Percentiles rank a stretch among this genome's conserved stretches.
These are phyloP conservation scores for Hermetia illucens DNA, from an alignment of 1,140 invertebrate genomes.

Conservation along the genomic window DNA sequence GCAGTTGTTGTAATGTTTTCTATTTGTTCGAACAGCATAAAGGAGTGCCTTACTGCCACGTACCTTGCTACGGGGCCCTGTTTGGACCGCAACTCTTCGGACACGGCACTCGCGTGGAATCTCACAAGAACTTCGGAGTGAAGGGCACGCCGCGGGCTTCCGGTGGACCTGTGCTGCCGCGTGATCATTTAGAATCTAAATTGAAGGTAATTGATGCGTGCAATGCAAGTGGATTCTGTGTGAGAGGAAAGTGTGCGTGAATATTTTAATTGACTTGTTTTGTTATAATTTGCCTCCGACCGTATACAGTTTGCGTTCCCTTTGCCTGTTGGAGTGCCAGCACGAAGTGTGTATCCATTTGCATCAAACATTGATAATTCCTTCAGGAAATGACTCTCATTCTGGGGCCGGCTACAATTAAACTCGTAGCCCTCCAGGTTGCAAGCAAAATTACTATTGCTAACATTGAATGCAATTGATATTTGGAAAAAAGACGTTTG, in stretches of 20 bases:
- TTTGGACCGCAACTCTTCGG: slow-evolving; percentile 79
- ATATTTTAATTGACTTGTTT: too few relatives aligned
- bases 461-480: too few relatives aligned
- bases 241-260: background rate
- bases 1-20: slow-evolving; percentile 3
- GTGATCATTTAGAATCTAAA: slow-evolving; percentile 63
- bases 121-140: slow-evolving; percentile 71
- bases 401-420: too few relatives aligned
- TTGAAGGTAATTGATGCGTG: slow-evolving; percentile 49
- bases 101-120: slow-evolving; percentile 73
- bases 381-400: too few relatives aligned
- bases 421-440: too few relatives aligned
- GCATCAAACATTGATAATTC: too few relatives aligned
- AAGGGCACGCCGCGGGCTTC: slow-evolving; percentile 36
- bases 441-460: too few relatives aligned
- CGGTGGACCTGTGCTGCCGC: slow-evolving; percentile 32
- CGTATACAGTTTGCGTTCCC: too few relatives aligned
- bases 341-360: too few relatives aligned
- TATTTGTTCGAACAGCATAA: slow-evolving; percentile 49
- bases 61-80: slow-evolving; percentile 76
- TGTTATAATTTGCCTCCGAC: too few relatives aligned
- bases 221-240: background rate
- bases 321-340: too few relatives aligned
- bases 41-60: slow-evolving; percentile 80
- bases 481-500: too few relatives aligned